These are phyloP conservation scores for Scleropages formosus DNA, from an alignment of 2,797 vertebrate genomes.

Conservation along the genomic window DNA sequence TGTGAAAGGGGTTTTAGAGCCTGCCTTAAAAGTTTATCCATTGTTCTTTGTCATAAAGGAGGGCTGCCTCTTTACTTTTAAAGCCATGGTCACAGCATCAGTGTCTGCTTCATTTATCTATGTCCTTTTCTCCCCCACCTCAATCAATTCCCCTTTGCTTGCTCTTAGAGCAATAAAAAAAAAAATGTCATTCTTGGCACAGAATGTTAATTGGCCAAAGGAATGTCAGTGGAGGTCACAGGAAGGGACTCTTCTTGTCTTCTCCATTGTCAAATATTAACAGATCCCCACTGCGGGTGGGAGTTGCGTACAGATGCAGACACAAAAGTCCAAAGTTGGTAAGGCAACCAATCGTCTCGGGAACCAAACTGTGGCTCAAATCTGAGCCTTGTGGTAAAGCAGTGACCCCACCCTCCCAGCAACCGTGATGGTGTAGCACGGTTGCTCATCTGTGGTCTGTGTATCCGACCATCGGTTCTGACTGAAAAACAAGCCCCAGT, in stretches of 20 bases:
- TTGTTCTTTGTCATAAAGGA: conserved; percentile 13
- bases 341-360: neutral
- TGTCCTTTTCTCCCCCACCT: neutral
- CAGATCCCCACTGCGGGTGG: neutral
- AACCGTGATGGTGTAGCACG: too few species aligned
- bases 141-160: neutral
- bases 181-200: neutral
- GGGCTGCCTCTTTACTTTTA: conserved; percentile 12
- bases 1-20: conserved; percentile 7
- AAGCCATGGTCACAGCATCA: neutral
- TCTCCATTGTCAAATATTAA: neutral
- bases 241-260: neutral
- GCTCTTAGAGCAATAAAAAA: neutral
- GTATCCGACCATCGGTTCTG: neutral
- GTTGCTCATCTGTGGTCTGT: neutral
- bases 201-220: conserved; percentile 9
- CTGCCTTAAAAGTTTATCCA: conserved; percentile 12
- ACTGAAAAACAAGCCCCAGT: neutral
- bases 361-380: neutral
- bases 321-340: neutral
- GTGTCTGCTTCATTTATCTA: neutral
- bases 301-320: neutral
- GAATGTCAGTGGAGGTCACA: conserved; percentile 2
- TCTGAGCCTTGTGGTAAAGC: too few species aligned
- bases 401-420: too few species aligned